Evolutionary conservation across 2,797 vertebrate genomes (phyloP), one percentile per base, ranked within the genome.

Genomic region (Ciconia nigra): DNA sequence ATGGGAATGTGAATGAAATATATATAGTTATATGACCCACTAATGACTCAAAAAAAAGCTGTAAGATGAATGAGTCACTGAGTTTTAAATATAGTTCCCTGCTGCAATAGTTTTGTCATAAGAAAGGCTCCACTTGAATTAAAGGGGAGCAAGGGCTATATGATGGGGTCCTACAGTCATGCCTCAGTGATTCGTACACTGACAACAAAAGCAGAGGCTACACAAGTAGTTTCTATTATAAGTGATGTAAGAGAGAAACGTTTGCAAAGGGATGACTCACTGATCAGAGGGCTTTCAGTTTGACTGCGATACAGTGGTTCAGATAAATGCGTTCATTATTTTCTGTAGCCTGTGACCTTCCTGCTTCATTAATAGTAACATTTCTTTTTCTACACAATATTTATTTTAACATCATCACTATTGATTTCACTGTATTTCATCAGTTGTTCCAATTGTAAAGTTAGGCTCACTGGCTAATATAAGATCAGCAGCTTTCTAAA

Each of bases 361-460:
- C 69, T 46, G 87, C 72, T 93, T 95, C 87, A 87, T 89, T 96
- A 97, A 96, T 87, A 96, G 93, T 51, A 96, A 87, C 90, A 91
- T 97, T 94, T 93, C 49, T 94, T 96, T 97, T 95, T 94, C 94
- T 91, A 28, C 69, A 46, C 87, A 89, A 42, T 93, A 87, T 96
- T 96, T 97, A 92, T 93, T 95, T 95, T 91, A 92, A 91, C 57
- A 62, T 63, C 17, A 1, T 87, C 92, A 47, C 89, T 91, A 85
- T 91, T 71, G 81, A 94, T 95, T 95, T 94, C 91, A 74, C 78
- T 52, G 37, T 83, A 80, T 92, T 94, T 90, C 89, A 87, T 97
- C 78, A 89, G 86, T 92, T 90, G 44, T 84, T 96, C 86, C 83
- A 78, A 20, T 20, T 84, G 49, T 87, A 74, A 91, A 90, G 33